Conservation (phyloP, 2,113 vertebrate genomes). For the Odocoileus hemionus region DNA sequence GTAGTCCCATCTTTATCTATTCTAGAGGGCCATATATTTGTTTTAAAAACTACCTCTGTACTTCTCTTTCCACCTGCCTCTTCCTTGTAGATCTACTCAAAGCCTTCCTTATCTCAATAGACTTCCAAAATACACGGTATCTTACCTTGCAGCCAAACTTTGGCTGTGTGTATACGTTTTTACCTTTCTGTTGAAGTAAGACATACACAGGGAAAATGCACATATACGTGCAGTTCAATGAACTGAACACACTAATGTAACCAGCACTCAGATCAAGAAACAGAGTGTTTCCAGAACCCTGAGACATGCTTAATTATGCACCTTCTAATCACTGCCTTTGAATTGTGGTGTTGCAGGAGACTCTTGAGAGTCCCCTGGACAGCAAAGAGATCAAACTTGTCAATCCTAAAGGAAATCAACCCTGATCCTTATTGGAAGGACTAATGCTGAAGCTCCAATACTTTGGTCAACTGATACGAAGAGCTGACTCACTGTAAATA, state of each 20-base stretch:
- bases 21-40: background rate
- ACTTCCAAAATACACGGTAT: background rate
- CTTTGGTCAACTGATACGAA: background rate
- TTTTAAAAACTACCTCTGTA: background rate
- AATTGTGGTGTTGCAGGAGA: background rate
- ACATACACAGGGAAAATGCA: background rate
- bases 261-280: background rate
- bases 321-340: background rate
- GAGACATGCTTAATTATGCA: background rate
- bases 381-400: background rate
- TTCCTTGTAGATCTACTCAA: background rate
- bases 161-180: background rate
- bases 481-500: background rate
- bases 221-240: background rate
- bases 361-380: background rate
- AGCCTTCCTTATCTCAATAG: background rate
- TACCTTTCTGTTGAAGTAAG: background rate
- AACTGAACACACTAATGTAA: background rate
- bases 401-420: background rate
- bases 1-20: background rate
- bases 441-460: background rate
- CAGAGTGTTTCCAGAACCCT: background rate
- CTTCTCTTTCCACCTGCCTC: background rate
- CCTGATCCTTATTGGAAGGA: background rate
- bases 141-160: background rate